These are phyloP conservation scores for Penaeus vannamei DNA, from an alignment of 1,140 invertebrate species.

Conservation along the genomic window DNA sequence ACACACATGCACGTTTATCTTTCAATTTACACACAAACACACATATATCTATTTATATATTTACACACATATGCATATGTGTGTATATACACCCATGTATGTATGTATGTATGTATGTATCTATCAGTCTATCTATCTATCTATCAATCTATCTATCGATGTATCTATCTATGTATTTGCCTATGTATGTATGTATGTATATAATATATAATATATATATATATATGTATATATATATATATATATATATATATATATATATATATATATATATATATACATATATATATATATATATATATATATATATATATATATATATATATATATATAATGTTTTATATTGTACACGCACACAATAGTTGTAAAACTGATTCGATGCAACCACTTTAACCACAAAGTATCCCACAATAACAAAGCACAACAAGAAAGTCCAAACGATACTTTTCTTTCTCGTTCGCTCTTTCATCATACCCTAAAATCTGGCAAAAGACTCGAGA, in stretches of 20 bases:
- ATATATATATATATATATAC: neutral
- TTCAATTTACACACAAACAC: neutral
- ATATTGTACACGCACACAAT: neutral
- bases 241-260: neutral
- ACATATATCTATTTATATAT: neutral
- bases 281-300: neutral
- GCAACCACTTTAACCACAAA: neutral
- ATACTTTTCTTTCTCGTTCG: too few species aligned
- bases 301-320: neutral
- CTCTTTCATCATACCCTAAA: too few species aligned
- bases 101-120: neutral
- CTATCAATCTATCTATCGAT: neutral
- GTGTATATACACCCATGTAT: neutral
- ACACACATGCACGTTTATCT: neutral
- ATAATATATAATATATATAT: neutral
- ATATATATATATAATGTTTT: conserved; percentile 16
- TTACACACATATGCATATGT: neutral
- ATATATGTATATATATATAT: neutral
- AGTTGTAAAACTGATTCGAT: neutral
- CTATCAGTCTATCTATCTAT: too few species aligned
- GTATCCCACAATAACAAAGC: neutral
- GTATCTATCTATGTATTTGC: neutral
- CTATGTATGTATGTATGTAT: too few species aligned
- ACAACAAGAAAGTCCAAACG: too few species aligned
- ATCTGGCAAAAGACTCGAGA: too few species aligned